Evolutionary conservation across 1,140 invertebrate genomes (phyloP), one percentile per base, ranked within the genome.

Genomic region (Atta cephalotes): DNA sequence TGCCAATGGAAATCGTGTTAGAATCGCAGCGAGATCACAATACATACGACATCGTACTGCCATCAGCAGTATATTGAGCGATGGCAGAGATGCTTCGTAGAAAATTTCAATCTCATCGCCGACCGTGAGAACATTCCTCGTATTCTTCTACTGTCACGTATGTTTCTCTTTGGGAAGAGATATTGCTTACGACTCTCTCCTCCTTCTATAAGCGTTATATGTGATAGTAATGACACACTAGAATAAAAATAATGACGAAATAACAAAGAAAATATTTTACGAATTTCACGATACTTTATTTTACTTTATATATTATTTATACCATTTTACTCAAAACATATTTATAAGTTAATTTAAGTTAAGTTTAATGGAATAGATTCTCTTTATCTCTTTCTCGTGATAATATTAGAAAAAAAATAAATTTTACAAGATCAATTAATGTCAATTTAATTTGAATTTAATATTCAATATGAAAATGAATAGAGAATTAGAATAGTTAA

Each of bases 61-160:
- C 16, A 66, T 63, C 45, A 56, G 18, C 68, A 25, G 10, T 21
- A 58, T 25, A 79, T 70, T 35, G 76, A 77, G 21, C 28, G 9
- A 51, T 16, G 9, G 35, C 21, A 18, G 71, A 77, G 35, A 65
- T 53, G 25, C n/a, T 35, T 14, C 39, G 21, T 56, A 63, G 35
- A 77, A 85, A 85, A 77, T 78, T 85, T 77, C 58, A 21, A 35
- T 68, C 49, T 63, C 60, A 88, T 86, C 31, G 21, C 56, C 60
- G 65, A 60, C 74, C 68, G 60, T 80, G 88, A 88, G 87, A 89
- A 79, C 31, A 25, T 81, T 51, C 28, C 18, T 35, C 63, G 53
- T 72, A 14, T 53, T 58, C 25, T 88, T 66, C 62, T 70, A 53
- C 51, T 62, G 21, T 72, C 51, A 71, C 66, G 35, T 49, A 39